A percentile compares a stretch with the other conserved stretches of the same genome.
Evolutionary conservation across 1,140 invertebrate genomes (phyloP).

Genomic region (Lepidotrigona ventralis): DNA sequence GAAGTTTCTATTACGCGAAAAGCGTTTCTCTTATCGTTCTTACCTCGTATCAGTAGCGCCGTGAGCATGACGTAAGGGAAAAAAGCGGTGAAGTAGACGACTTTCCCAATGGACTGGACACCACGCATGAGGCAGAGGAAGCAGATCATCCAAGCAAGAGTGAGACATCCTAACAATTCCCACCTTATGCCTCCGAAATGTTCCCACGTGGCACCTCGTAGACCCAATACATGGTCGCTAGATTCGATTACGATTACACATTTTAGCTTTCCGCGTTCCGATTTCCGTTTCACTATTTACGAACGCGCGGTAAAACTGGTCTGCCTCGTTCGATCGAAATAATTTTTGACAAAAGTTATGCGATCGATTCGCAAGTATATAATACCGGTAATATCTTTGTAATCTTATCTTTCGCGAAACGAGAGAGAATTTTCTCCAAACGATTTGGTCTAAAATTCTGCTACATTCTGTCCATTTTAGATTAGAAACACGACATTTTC

Average conservation of each 20-base stretch:
- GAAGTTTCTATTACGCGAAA: conserved; percentile 12
- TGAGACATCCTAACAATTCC: conserved; percentile 86
- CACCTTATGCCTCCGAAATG: conserved; percentile 86
- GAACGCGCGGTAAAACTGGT: background rate
- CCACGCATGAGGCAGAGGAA: conserved; percentile 86
- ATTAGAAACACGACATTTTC: no score
- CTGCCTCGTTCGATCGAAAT: no score
- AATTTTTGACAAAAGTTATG: no score
- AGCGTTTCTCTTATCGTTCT: conserved; percentile 25
- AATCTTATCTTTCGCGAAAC: no score
- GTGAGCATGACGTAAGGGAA: conserved; percentile 90
- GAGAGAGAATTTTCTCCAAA: no score
- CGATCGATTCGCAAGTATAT: no score
- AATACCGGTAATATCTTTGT: no score
- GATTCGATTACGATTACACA: conserved; percentile 61
- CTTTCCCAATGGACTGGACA: conserved; percentile 90
- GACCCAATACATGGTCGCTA: conserved; percentile 84
- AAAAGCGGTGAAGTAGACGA: conserved; percentile 87
- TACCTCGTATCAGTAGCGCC: conserved; percentile 84
- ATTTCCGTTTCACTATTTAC: conserved; percentile 24
- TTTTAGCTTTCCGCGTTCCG: conserved; percentile 37
- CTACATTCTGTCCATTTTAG: no score
- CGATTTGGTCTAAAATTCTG: no score
- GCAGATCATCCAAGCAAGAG: conserved; percentile 87
- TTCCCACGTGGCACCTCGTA: conserved; percentile 82